A percentile compares a stretch with the other conserved stretches of the same genome.
These are phyloP conservation scores for Dicrostonyx torquatus DNA, from an alignment of 2,797 vertebrate species.

Conservation along the genomic window DNA sequence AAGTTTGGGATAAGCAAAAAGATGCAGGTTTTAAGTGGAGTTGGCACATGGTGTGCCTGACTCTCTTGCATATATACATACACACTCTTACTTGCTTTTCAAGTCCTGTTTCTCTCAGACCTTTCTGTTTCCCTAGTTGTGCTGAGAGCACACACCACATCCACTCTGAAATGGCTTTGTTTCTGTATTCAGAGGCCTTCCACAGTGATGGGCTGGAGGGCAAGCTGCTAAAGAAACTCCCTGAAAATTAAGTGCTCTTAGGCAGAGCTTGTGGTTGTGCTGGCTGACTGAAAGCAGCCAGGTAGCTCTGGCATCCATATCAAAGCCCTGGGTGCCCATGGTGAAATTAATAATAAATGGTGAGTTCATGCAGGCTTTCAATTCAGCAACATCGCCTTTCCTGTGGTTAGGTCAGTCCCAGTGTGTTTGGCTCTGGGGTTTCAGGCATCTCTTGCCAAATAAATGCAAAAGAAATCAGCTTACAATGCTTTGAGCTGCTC, in stretches of 20 bases:
- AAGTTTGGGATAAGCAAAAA: neutral
- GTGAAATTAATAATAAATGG: slow-evolving; percentile 73
- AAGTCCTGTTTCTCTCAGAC: neutral
- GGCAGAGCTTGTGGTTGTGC: neutral
- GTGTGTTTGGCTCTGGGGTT: slow-evolving; percentile 41
- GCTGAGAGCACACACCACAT: slow-evolving; percentile 41
- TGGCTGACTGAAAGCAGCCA: neutral
- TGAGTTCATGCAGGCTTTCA: slow-evolving; percentile 44
- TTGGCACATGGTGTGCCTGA: neutral
- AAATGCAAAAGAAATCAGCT: slow-evolving; percentile 43
- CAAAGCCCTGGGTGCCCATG: slow-evolving; percentile 27
- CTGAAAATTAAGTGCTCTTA: slow-evolving; percentile 46
- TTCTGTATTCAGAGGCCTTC: slow-evolving; percentile 32
- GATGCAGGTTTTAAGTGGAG: neutral
- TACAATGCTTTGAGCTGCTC: slow-evolving; percentile 8
- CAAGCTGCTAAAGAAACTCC: slow-evolving; percentile 35
- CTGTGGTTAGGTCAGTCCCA: slow-evolving; percentile 60
- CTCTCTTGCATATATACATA: neutral
- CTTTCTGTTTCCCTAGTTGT: slow-evolving; percentile 41
- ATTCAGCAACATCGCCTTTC: slow-evolving; percentile 56
- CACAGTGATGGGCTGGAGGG: neutral
- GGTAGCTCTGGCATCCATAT: slow-evolving; percentile 44
- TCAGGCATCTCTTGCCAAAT: slow-evolving; percentile 55
- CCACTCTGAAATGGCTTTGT: slow-evolving; percentile 50
- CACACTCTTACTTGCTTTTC: neutral